Base-by-base conservation (phyloP, 2,797 vertebrate genomes). In the Channa striata region DNA sequence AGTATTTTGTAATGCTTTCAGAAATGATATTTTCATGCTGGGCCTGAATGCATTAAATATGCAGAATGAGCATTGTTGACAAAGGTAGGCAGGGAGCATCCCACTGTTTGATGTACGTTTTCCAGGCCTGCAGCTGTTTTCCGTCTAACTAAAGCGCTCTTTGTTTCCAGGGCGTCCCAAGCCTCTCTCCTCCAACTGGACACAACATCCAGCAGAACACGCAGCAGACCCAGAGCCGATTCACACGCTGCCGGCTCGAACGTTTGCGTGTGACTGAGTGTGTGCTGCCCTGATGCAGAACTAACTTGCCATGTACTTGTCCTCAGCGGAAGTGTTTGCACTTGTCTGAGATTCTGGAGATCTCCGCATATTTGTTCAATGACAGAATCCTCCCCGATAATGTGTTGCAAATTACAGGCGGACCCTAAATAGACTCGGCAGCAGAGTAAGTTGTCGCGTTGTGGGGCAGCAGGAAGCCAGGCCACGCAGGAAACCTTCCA, bases 151-250 rank as follows among this genome's bases (percentile, higher is more conserved):
- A 52, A 57, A 60, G 53, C 21, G 1, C 5, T 51, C 42, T 72
- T 51, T 62, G 46, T 72, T 72, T 69, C 62, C 40, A 59, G 72
- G 37, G 42, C 25, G 19, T 62, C 67, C 44, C 64, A 69, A 67
- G 43, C 63, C 19, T 17, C 47, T 61, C 57, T 60, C 20, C 59
- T 23, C 13, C 6, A 30, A 46, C 62, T 58, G 49, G 59, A 69
- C 34, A 71, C 43, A n/a, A 7, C 33, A 33, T 53, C 57, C 56
- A 40, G 59, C 46, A 30, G 21, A 68, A 52, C 19, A 16, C 54
- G 59, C 42, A 8, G 21, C 39, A 23, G 65, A 50, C 34, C 19
- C 23, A 30, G 4, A 20, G 49, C 23, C 19, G 12, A 16, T 58
- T 73, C 48, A 54, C 44, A 47, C 33, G 56, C 19, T 51, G 37